Evolutionary conservation across 2,797 vertebrate species (phyloP).

Genomic region (Bufotes viridis): DNA sequence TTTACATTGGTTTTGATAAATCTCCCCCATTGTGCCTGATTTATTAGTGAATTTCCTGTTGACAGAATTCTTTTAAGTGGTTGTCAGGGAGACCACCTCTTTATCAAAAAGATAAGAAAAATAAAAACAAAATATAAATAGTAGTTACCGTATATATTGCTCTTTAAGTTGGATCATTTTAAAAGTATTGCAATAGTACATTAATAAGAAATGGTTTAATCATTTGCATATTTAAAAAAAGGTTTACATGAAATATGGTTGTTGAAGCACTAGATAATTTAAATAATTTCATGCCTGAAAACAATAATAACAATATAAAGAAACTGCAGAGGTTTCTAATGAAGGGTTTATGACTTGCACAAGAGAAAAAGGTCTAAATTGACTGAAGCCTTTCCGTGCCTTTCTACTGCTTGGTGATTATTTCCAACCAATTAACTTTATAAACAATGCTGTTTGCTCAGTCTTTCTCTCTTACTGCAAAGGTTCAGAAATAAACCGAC

Average conservation of each 20-base stretch:
- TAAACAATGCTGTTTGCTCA: conserved; percentile 51
- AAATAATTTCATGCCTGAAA: conserved; percentile 51
- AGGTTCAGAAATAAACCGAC: conserved; percentile 43
- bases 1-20: too few relatives aligned
- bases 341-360: conserved; percentile 46
- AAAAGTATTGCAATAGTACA: neutral
- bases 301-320: conserved; percentile 44
- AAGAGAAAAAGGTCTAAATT: conserved; percentile 41
- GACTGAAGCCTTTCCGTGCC: conserved; percentile 36
- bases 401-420: conserved; percentile 43
- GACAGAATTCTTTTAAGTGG: too few relatives aligned
- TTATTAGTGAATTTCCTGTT: too few relatives aligned
- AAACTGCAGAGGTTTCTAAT: conserved; percentile 34
- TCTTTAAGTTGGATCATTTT: neutral
- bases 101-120: too few relatives aligned
- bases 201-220: neutral
- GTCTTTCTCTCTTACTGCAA: conserved; percentile 28
- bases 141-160: neutral
- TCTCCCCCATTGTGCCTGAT: too few relatives aligned
- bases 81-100: too few relatives aligned
- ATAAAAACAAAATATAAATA: neutral
- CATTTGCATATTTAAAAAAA: neutral
- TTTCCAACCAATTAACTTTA: conserved; percentile 54
- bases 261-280: conserved; percentile 4
- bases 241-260: neutral